Conservation (phyloP, 2,888 invertebrate species). For the Nephrotoma appendiculata region DNA sequence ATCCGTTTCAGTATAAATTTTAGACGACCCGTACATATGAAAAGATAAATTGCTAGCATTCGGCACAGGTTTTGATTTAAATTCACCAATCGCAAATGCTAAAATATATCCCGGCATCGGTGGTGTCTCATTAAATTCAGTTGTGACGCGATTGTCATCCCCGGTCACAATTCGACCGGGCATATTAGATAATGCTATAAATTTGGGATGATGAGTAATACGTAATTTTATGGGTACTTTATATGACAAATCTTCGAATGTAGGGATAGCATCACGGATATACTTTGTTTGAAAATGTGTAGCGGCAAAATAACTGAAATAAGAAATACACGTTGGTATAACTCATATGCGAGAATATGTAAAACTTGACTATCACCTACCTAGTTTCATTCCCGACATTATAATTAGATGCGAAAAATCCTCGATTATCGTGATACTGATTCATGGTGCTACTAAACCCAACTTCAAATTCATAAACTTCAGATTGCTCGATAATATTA, state of each 20-base stretch:
- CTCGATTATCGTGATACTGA: background rate
- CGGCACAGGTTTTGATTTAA: slow-evolving; percentile 21
- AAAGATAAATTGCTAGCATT: background rate
- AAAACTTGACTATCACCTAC: background rate
- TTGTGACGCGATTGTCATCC: slow-evolving; percentile 14
- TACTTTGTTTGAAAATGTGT: slow-evolving; percentile 53
- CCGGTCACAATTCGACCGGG: slow-evolving; percentile 13
- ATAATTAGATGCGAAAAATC: background rate
- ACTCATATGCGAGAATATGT: background rate
- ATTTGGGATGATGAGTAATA: slow-evolving; percentile 21
- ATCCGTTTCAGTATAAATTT: background rate
- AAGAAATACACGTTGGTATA: background rate
- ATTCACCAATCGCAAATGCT: slow-evolving; percentile 59
- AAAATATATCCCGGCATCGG: slow-evolving; percentile 67
- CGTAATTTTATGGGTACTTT: slow-evolving; percentile 44
- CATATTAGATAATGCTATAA: slow-evolving; percentile 35
- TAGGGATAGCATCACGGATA: slow-evolving; percentile 57
- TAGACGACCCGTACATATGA: background rate
- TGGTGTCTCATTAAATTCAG: slow-evolving; percentile 32
- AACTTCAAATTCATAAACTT: background rate
- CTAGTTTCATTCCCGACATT: background rate
- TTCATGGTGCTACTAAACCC: background rate
- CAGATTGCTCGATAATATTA: background rate
- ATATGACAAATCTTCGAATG: slow-evolving; percentile 50
- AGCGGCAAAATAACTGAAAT: slow-evolving; percentile 35